phyloP scores from a whole-genome alignment of 30 jellyfish, hydroid and myxozoan genomes.

The Hydra vulgaris region DNA sequence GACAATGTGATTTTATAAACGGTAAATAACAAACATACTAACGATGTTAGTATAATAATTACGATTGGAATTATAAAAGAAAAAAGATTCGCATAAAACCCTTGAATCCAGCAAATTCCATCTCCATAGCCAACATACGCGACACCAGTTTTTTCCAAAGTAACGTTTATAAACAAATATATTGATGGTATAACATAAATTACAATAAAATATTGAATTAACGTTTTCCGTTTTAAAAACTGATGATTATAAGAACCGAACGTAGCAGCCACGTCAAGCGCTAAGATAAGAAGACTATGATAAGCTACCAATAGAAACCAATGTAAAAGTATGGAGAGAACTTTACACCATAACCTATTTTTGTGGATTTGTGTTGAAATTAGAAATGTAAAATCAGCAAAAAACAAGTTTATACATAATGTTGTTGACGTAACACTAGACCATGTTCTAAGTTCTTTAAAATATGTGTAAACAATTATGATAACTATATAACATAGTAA shows the following conservation, averaged over 20 bases:
- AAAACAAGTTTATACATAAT: background rate
- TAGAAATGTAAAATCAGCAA: background rate
- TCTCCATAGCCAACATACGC: conserved; percentile 21
- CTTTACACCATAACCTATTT: background rate
- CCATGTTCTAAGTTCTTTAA: background rate
- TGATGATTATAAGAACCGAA: no score
- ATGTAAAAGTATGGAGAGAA: background rate
- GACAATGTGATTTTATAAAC: background rate
- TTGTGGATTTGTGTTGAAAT: background rate
- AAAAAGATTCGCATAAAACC: background rate
- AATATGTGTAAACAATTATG: background rate
- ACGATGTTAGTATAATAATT: background rate
- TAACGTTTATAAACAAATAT: background rate
- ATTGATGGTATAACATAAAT: background rate
- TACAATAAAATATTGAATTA: background rate
- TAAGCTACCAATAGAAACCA: background rate
- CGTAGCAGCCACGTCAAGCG: background rate
- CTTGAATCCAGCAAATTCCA: conserved; percentile 30
- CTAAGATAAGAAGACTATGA: background rate
- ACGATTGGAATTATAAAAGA: conserved; percentile 15
- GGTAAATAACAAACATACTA: background rate
- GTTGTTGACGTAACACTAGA: background rate
- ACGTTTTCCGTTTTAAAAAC: background rate
- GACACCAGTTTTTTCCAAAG: conserved; percentile 1
- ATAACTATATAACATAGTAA: background rate